These are phyloP conservation scores for Rhamnusium bicolor DNA, from an alignment of 2,888 invertebrate genomes.

Conservation along the genomic window DNA sequence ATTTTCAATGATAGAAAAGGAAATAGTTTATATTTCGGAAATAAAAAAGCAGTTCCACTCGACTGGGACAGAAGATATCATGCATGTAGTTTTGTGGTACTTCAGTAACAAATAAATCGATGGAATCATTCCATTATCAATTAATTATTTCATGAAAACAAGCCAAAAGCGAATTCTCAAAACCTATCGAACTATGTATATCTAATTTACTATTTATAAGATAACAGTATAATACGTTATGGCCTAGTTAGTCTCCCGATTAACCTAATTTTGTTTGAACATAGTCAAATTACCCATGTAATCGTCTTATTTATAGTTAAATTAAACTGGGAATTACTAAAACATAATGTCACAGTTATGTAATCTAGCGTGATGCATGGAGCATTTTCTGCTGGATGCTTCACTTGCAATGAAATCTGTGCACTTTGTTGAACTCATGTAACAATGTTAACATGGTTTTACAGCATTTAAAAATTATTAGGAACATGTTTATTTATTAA, in stretches of 20 bases:
- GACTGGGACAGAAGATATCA: too few species aligned
- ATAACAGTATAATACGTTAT: slow-evolving; percentile 6
- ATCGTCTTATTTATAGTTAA: slow-evolving; percentile 39
- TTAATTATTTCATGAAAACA: background rate
- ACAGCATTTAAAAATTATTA: too few species aligned
- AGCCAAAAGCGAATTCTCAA: background rate
- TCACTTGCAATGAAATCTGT: background rate
- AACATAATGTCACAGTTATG: slow-evolving; percentile 9
- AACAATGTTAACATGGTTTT: too few species aligned
- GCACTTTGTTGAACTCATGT: background rate
- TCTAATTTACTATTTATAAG: slow-evolving; percentile 32
- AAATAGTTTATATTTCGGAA: too few species aligned
- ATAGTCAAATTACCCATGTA: slow-evolving; percentile 37
- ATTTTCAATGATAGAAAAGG: too few species aligned
- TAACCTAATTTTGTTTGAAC: slow-evolving; percentile 36
- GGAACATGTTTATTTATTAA: too few species aligned
- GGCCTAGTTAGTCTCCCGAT: slow-evolving; percentile 24
- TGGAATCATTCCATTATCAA: background rate
- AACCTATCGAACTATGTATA: slow-evolving; percentile 23
- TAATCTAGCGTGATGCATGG: slow-evolving; percentile 14
- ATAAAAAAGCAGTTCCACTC: too few species aligned
- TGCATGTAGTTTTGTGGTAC: too few species aligned
- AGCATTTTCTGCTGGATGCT: background rate
- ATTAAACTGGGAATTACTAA: slow-evolving; percentile 30
- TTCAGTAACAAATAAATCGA: background rate